Percentiles rank a stretch among this genome's conserved stretches.
Conservation (phyloP, 2,797 vertebrate genomes). For the Alexandromys oeconomus region DNA sequence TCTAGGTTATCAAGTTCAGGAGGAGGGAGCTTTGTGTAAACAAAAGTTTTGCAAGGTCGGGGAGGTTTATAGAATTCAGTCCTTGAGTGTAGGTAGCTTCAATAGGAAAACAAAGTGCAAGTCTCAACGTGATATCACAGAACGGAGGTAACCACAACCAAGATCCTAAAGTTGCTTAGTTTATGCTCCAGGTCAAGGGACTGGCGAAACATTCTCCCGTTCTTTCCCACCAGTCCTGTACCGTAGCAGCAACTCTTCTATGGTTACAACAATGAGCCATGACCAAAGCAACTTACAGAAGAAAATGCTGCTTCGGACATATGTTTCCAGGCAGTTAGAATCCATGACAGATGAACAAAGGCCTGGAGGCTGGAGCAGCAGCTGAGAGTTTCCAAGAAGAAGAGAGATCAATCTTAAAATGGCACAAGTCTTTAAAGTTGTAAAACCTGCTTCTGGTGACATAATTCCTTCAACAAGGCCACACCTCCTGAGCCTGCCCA, state of each 20-base stretch:
- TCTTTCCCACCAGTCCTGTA: not conserved
- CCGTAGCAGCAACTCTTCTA: not conserved
- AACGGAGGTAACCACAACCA: constrained; percentile 52
- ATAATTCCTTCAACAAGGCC: not conserved
- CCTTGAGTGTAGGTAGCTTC: not conserved
- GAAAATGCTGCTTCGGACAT: not conserved
- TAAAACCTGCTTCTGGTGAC: not conserved
- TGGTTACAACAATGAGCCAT: not conserved
- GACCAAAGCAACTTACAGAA: not conserved
- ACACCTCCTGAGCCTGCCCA: too few species aligned
- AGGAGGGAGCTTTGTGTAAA: not conserved
- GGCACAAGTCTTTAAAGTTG: not conserved
- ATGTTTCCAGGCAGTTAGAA: not conserved
- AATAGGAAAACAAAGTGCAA: not conserved
- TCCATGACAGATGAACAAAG: not conserved
- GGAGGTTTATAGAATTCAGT: not conserved
- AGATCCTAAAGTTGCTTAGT: not conserved
- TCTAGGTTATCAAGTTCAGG: not conserved
- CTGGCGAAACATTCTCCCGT: not conserved
- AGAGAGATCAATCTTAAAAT: too few species aligned
- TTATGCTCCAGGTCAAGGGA: too few species aligned
- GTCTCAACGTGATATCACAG: not conserved
- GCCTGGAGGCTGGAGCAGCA: not conserved
- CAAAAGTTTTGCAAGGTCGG: not conserved
- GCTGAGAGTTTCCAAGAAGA: not conserved